Evolutionary conservation across 1,140 invertebrate genomes (phyloP).

Genomic region (Drosophila parvula): DNA sequence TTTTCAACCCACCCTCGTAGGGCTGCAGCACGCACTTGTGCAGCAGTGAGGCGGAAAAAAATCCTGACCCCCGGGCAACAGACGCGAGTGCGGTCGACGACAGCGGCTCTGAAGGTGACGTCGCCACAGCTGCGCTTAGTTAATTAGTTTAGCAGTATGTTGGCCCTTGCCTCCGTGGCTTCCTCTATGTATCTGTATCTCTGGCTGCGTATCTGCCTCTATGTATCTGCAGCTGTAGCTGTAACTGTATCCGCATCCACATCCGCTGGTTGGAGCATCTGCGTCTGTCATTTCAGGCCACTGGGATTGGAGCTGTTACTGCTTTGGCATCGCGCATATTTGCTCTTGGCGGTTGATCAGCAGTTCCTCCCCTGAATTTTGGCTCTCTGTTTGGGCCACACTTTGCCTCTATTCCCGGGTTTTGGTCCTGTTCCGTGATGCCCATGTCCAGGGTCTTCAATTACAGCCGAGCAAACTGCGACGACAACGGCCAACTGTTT

Average conservation of each 20-base stretch:
- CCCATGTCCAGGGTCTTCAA: slow-evolving; percentile 53
- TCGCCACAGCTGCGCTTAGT: slow-evolving; percentile 71
- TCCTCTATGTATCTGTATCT: slow-evolving; percentile 15
- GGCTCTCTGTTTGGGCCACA: slow-evolving; percentile 3
- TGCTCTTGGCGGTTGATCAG: slow-evolving; percentile 67
- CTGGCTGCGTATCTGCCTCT: slow-evolving; percentile 17
- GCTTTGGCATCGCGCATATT: slow-evolving; percentile 56
- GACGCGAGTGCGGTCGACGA: slow-evolving; percentile 49
- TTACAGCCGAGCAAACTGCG: slow-evolving; percentile 62
- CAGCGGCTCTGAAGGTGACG: slow-evolving; percentile 45
- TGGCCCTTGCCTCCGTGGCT: slow-evolving; percentile 25
- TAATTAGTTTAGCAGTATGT: slow-evolving; percentile 79
- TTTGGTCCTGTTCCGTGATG: slow-evolving; percentile 10
- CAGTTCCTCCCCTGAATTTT: slow-evolving; percentile 33
- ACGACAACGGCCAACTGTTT: slow-evolving; percentile 28
- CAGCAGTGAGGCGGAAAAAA: slow-evolving; percentile 55
- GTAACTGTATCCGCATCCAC: slow-evolving; percentile 25
- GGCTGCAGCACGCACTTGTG: slow-evolving; percentile 71
- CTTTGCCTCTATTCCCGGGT: neutral
- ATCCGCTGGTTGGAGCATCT: slow-evolving; percentile 15
- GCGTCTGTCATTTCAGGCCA: slow-evolving; percentile 60
- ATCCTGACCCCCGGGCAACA: slow-evolving; percentile 63
- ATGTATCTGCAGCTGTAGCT: slow-evolving; percentile 5
- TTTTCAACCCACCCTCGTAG: slow-evolving; percentile 3
- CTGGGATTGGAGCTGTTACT: slow-evolving; percentile 32